A percentile compares a stretch with the other conserved stretches of the same genome.
Conservation (phyloP, 2,888 invertebrate genomes). For the Diadegma fenestrale region DNA sequence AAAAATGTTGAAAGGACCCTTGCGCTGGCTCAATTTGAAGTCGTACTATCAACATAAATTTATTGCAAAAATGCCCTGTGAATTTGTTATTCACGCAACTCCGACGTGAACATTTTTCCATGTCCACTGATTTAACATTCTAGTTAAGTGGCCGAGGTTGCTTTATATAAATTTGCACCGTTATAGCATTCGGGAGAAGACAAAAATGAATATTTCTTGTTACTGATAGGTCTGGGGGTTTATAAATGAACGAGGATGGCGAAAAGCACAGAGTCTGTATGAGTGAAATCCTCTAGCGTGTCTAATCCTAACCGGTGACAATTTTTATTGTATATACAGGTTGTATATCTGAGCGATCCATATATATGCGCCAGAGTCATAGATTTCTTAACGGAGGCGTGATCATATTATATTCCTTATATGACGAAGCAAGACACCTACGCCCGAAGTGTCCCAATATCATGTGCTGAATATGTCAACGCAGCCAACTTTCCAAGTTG, state of each 20-base stretch:
- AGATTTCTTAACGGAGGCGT: conserved; percentile 78
- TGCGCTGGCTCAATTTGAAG: no score
- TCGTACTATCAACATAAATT: background rate
- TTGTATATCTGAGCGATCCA: conserved; percentile 59
- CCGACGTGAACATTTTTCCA: background rate
- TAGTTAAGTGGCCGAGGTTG: background rate
- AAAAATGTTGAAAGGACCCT: no score
- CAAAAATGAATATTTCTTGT: background rate
- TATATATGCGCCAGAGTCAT: conserved; percentile 46
- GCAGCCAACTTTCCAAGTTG: conserved; percentile 79
- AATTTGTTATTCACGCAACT: background rate
- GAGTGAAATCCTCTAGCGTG: background rate
- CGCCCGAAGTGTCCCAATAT: conserved; percentile 80
- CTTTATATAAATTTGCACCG: background rate
- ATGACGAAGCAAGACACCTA: conserved; percentile 82
- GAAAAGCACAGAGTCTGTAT: conserved; percentile 22
- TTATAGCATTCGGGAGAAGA: background rate
- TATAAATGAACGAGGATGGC: background rate
- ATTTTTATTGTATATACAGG: conserved; percentile 53
- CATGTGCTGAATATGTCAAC: conserved; percentile 81
- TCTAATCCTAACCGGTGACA: conserved; percentile 64
- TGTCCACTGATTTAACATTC: background rate
- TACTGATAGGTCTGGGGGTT: background rate
- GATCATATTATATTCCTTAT: conserved; percentile 82
- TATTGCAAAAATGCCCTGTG: background rate